Evolutionary conservation across 2,797 vertebrate species (phyloP).

Genomic region (Poeciliopsis turneri): DNA sequence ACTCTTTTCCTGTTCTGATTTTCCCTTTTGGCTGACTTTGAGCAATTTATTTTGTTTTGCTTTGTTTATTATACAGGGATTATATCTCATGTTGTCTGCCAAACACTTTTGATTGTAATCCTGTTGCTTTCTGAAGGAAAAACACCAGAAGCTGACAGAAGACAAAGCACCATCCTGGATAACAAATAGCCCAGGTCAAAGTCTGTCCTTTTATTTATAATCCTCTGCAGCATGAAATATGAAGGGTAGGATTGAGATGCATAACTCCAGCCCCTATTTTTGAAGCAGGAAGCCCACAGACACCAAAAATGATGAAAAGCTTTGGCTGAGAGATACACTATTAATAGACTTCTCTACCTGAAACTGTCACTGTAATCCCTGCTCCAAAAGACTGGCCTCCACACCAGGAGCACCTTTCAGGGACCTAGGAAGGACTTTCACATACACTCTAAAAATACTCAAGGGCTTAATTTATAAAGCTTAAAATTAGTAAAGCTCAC

Average conservation of each 20-base stretch:
- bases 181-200: slow-evolving; percentile 83
- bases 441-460: slow-evolving; percentile 26
- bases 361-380: slow-evolving; percentile 84
- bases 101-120: slow-evolving; percentile 64
- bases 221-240: slow-evolving; percentile 81
- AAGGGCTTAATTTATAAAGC: background rate
- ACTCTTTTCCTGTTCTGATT: slow-evolving; percentile 33
- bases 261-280: slow-evolving; percentile 74
- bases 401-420: slow-evolving; percentile 69
- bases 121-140: slow-evolving; percentile 63
- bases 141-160: slow-evolving; percentile 67
- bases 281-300: slow-evolving; percentile 82
- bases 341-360: slow-evolving; percentile 87
- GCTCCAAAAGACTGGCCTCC: slow-evolving; percentile 68
- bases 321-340: slow-evolving; percentile 84
- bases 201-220: slow-evolving; percentile 83
- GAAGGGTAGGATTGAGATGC: slow-evolving; percentile 81
- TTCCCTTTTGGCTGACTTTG: slow-evolving; percentile 60
- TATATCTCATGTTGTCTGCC: slow-evolving; percentile 61
- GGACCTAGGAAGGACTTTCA: slow-evolving; percentile 61
- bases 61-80: slow-evolving; percentile 50
- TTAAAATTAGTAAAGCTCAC: background rate
- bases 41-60: slow-evolving; percentile 60
- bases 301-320: slow-evolving; percentile 84
- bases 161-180: slow-evolving; percentile 77